Base-by-base conservation (phyloP, 2,888 invertebrate species). In the Andricus quercusramuli region DNA sequence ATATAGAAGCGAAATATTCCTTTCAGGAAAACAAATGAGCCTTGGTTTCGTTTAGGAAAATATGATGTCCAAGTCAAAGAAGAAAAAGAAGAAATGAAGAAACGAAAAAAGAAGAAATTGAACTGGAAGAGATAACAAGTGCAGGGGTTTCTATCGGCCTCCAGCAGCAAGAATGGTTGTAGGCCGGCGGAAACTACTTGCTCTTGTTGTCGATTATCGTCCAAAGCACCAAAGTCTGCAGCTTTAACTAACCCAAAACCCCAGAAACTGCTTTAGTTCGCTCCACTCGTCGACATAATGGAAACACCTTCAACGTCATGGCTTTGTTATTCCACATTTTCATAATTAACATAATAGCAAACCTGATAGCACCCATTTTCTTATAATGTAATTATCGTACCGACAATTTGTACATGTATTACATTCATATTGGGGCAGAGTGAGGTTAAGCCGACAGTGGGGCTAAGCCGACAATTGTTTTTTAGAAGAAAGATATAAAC, bases 111-210 rank as follows among this genome's bases (percentile, higher is more conserved):
- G 47, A 17, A 25, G 44, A 47, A 9, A 47, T 25, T 2, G 47
- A 47, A 51, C 47, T 17, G 20, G 9, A 51, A 47, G 32, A 83
- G 88, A 86, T 86, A 87, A 88, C 88, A 90, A 90, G 91, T 87
- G 87, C 93, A 97, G 97, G 97, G 97, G 97, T 97, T 97, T 97
- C 97, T 96, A 96, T 97, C 97, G 97, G 97, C 97, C 97, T 97
- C 96, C 97, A 97, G 97, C 96, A 95, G 95, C 94, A 91, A 92
- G 91, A 93, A 93, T 93, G 93, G 94, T 96, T 97, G 97, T 97
- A 97, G 97, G 97, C 97, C 97, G 97, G 97, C 96, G 96, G 97
- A 97, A 97, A 97, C 97, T 97, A 97, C 97, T 97, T 96, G 96
- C 97, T 94, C 94, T 93, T 93, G 92, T 90, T 89, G 91, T 89